Evolutionary conservation across 2,888 invertebrate genomes (phyloP).

Genomic region (Teinopalpus imperialis): DNA sequence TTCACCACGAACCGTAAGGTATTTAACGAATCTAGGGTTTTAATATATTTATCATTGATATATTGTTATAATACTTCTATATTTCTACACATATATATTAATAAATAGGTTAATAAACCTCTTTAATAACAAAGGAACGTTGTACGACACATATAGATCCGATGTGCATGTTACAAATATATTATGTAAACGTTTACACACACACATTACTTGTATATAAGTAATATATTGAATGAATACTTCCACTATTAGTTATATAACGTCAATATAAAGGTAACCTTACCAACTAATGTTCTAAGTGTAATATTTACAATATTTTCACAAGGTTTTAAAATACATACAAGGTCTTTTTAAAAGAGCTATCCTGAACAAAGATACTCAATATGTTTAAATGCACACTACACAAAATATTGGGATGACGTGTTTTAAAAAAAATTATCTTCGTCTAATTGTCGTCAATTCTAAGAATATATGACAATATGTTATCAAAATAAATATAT

Average conservation of each 20-base stretch:
- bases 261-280: slow-evolving; percentile 59
- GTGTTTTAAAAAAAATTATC: no score
- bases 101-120: slow-evolving; percentile 64
- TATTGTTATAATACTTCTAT: slow-evolving; percentile 41
- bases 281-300: slow-evolving; percentile 56
- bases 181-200: slow-evolving; percentile 47
- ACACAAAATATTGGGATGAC: no score
- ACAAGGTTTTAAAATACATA: slow-evolving; percentile 48
- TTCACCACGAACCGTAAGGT: slow-evolving; percentile 33
- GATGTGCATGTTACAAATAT: slow-evolving; percentile 49
- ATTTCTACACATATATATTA: slow-evolving; percentile 55
- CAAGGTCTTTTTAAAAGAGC: slow-evolving; percentile 30
- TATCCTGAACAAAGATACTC: not conserved
- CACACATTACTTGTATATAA: slow-evolving; percentile 54
- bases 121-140: slow-evolving; percentile 70
- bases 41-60: slow-evolving; percentile 9
- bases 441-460: no score
- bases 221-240: slow-evolving; percentile 44
- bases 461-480: no score
- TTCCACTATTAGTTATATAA: slow-evolving; percentile 46
- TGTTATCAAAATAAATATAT: not conserved
- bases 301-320: slow-evolving; percentile 62
- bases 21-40: slow-evolving; percentile 2
- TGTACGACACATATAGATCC: slow-evolving; percentile 63
- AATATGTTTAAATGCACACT: no score